Base-by-base conservation (phyloP, 2,797 vertebrate genomes). In the Gymnocypris eckloni region DNA sequence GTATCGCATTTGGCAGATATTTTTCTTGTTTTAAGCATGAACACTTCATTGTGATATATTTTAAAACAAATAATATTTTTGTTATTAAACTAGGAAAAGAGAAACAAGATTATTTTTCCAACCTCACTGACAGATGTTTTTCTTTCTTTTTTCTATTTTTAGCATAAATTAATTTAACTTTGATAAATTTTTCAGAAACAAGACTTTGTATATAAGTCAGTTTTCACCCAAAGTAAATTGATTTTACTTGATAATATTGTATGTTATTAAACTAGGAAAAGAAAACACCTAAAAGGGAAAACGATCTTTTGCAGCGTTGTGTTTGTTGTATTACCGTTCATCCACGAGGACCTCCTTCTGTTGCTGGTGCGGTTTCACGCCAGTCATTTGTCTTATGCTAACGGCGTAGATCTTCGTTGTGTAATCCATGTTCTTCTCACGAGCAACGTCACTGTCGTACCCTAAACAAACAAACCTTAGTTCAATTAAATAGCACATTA, bases 381-480 rank as follows among this genome's bases (percentile, higher is more conserved):
- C 98, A 28, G 95, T 95, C 98, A 98, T 98, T 86, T 96, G 97
- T 90, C 98, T 95, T 92, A 99, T 98, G 95, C 96, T 97, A 86
- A 96, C 95, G 0, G 97, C 97, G 66, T 97, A 97, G 92, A 98
- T 96, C 94, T 99, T 99, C 3, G 97, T 97, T 81, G 97, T 94
- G 50, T 98, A 99, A 89, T 99, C 98, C 82, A 96, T 95, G 54
- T 88, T 94, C 91, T 97, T 98, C 92, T 99, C 98, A 86, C 96
- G 94, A 13, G 98, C 97, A 28, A 99, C 97, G 2, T 99, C 98
- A 2, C 98, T 99, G 93, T 99, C 98, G 25, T 99, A 99, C 20
- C 98, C 98, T 99, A 92, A n/a, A 79, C 66, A 86, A 71, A 85
- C 37, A 84, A 33, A 20, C 9, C 4, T 4, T 8, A 1, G 2